Base-by-base conservation (phyloP, 2,113 vertebrate genomes). In the Lichenostomus cassidix region DNA sequence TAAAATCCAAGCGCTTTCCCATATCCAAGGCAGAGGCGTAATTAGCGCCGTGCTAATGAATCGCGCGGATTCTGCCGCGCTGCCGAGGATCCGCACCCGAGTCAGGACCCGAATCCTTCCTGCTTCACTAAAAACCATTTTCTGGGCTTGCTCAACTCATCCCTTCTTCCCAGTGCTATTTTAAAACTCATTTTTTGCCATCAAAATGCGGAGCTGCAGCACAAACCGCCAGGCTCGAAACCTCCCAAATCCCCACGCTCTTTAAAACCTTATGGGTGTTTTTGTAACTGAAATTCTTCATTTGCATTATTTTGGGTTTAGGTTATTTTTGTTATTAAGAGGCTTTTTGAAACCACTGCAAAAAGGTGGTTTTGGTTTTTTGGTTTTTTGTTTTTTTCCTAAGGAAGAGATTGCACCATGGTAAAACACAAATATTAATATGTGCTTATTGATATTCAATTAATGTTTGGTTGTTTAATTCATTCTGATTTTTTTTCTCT, bases 391-490 rank as follows among this genome's bases (percentile, higher is more conserved):
- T 63, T 53, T 64, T 59, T 67, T 25, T 21, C 33, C 58, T 14
- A 10, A 64, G n/a, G 35, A 73, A 60, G 25, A 76, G 15, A 13
- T 1, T 10, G 15, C 15, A 49, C 10, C 0, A 2, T 7, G 28
- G 10, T 29, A 33, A 62, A 80, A 81, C 50, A 8, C 1, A 5
- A 71, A 63, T 3, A 31, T 11, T 0, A 9, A 0, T 41, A 22
- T 12, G 31, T 44, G 60, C 33, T 78, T 15, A 3, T 5, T 9
- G 42, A 31, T 58, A 62, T n/a, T 76, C 27, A 50, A 31, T 79
- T 76, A 56, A 41, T 55, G 39, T 37, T 35, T 16, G 12, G 59
- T 64, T 4, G 10, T 64, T 91, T 8, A 3, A n/a, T 50, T 84
- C 1, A 28, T 16, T 25, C 31, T 49, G 19, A 13, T 35, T 80